Conservation (phyloP, 2,888 invertebrate genomes). For the Tholera decimalis region DNA sequence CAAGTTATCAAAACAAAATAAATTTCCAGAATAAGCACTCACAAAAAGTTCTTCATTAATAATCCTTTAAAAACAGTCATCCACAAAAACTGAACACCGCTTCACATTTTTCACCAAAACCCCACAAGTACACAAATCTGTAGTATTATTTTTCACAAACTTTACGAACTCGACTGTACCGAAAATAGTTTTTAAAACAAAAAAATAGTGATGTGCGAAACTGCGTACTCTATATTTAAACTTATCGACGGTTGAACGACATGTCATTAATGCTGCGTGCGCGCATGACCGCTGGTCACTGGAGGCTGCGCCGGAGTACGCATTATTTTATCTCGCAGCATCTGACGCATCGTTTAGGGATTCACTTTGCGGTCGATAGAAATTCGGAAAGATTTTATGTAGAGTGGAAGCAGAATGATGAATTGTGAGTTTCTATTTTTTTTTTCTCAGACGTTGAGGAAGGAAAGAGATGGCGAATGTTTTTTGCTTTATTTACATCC, state of each 20-base stretch:
- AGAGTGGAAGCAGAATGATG: slow-evolving; percentile 17
- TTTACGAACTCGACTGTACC: slow-evolving; percentile 24
- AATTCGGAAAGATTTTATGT: slow-evolving; percentile 41
- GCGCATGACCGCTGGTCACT: slow-evolving; percentile 68
- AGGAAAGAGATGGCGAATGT: slow-evolving; percentile 7
- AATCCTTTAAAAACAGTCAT: slow-evolving; percentile 55
- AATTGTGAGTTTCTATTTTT: not conserved
- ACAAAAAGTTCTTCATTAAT: slow-evolving; percentile 63
- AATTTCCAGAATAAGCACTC: slow-evolving; percentile 39
- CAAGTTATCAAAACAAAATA: not conserved
- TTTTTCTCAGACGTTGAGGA: slow-evolving; percentile 3
- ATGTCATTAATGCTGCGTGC: slow-evolving; percentile 70
- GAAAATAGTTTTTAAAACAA: slow-evolving; percentile 16
- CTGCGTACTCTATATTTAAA: slow-evolving; percentile 60
- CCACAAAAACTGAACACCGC: slow-evolving; percentile 27
- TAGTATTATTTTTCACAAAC: slow-evolving; percentile 5
- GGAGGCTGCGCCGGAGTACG: slow-evolving; percentile 74
- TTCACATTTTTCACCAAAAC: slow-evolving; percentile 59
- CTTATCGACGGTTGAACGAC: slow-evolving; percentile 67
- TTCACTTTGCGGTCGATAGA: slow-evolving; percentile 63
- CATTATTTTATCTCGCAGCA: slow-evolving; percentile 74
- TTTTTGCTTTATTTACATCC: slow-evolving; percentile 19
- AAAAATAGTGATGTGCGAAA: slow-evolving; percentile 67
- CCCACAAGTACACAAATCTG: too few relatives aligned
- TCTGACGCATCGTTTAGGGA: slow-evolving; percentile 65